Evolutionary conservation across 2,888 invertebrate genomes (phyloP), one percentile per base, ranked within the genome.

Genomic region (Chaetogeoica ovagalla): DNA sequence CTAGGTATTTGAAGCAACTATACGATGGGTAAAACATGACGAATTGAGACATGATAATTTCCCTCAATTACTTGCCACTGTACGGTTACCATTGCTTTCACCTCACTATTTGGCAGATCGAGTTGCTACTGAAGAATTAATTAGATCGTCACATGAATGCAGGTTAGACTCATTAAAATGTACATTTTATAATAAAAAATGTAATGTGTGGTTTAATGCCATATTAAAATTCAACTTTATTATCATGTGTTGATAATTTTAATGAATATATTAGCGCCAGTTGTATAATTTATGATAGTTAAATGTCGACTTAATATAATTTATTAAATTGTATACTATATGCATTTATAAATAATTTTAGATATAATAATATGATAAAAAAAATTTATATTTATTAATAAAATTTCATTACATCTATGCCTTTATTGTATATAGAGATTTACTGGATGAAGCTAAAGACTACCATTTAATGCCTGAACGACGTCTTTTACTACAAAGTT

Each of bases 391-490:
- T n/a, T n/a, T n/a, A n/a, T n/a, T n/a, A n/a, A n/a, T n/a, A n/a
- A n/a, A n/a, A 0, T 23, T 13, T 23, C 13, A 11, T 48, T 17
- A 48, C 48, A 48, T 39, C 23, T 21, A 39, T 30, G 19, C 59
- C 65, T 66, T 30, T 68, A 30, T 30, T 30, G 4, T 76, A n/a
- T 68, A 59, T 68, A 91, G 92, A 84, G 94, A 95, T 87, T 87
- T 95, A 69, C 86, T 96, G 74, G 95, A 96, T 86, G 95, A 95
- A 86, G 95, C 95, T 0, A 90, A 93, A 85, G 94, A 95, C 85
- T 96, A 93, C 86, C 94, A 95, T 86, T 87, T 95, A 81, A 92
- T 96, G 89, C 96, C 95, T 1, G 94, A 95, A 86, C 87, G 95
- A 82, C 88, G 94, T 11, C 89, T 91, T n/a, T 85, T 93, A 65